A percentile compares a stretch with the other conserved stretches of the same genome.
phyloP scores from a whole-genome alignment of 2,797 vertebrate genomes.

The Orestias chungarensis region DNA sequence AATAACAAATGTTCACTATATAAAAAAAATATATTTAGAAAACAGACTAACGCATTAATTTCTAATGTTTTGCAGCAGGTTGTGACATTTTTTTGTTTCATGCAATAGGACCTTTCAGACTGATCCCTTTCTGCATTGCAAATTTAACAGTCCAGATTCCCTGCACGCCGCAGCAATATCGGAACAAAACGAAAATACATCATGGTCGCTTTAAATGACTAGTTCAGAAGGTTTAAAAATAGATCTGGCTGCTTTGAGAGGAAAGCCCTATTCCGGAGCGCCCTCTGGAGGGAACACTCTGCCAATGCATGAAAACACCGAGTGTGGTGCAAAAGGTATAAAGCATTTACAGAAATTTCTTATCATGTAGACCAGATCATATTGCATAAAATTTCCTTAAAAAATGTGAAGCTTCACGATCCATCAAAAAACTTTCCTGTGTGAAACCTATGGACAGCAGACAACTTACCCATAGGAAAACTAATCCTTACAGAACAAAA shows the following conservation, averaged over 20 bases:
- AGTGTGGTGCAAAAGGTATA: background rate
- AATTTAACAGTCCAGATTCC: slow-evolving; percentile 2
- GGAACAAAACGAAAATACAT: slow-evolving; percentile 63
- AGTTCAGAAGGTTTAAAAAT: slow-evolving; percentile 67
- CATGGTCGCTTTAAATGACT: slow-evolving; percentile 64
- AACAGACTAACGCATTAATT: background rate
- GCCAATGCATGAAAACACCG: background rate
- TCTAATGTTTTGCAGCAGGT: background rate
- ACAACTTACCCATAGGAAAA: background rate
- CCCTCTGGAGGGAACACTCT: slow-evolving; percentile 64
- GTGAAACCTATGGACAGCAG: background rate
- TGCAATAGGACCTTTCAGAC: background rate
- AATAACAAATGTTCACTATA: background rate
- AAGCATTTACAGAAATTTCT: background rate
- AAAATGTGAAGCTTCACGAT: background rate
- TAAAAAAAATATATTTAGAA: background rate
- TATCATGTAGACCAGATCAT: background rate
- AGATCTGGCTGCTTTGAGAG: slow-evolving; percentile 51
- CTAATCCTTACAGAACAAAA: background rate
- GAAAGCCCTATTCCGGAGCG: slow-evolving; percentile 57
- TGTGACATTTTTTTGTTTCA: background rate
- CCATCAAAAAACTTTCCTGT: background rate
- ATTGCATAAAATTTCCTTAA: background rate
- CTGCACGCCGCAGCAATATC: slow-evolving; percentile 32
- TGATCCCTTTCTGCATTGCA: too few relatives aligned